Percentiles rank a stretch among this genome's conserved stretches.
phyloP scores from a whole-genome alignment of 2,797 vertebrate genomes.

The Cercopithecus neglectus region DNA sequence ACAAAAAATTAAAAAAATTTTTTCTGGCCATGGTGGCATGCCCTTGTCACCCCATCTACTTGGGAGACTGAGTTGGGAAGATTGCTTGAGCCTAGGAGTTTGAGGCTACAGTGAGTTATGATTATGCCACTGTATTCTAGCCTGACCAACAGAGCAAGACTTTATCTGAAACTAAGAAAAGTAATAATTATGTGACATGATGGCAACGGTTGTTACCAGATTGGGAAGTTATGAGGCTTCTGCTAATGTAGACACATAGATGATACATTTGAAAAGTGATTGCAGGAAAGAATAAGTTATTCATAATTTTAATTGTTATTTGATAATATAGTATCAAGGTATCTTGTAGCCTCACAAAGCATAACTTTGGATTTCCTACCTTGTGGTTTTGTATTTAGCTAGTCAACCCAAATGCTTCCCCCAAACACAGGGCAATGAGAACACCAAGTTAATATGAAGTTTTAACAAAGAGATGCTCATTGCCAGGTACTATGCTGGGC shows the following conservation, averaged over 20 bases:
- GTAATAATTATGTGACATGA: background rate
- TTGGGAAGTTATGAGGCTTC: background rate
- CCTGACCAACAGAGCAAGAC: background rate
- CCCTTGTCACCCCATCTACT: background rate
- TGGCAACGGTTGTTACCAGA: background rate
- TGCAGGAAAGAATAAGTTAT: background rate
- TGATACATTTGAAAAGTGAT: background rate
- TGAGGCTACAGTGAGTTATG: background rate
- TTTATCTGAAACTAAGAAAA: background rate
- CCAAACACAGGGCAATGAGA: background rate
- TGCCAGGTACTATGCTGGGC: no score
- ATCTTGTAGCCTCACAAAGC: background rate
- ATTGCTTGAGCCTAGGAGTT: background rate
- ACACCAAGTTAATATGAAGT: background rate
- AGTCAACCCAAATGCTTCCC: background rate
- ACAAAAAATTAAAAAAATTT: background rate
- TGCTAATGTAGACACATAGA: background rate
- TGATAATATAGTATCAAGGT: background rate
- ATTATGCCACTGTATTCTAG: background rate
- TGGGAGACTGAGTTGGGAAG: background rate
- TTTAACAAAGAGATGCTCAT: background rate
- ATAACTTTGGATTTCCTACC: background rate
- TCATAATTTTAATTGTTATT: background rate
- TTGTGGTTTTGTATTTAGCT: background rate
- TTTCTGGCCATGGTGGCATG: background rate